These are phyloP conservation scores for Calonectris borealis DNA, from an alignment of 2,113 vertebrate genomes.

Conservation along the genomic window DNA sequence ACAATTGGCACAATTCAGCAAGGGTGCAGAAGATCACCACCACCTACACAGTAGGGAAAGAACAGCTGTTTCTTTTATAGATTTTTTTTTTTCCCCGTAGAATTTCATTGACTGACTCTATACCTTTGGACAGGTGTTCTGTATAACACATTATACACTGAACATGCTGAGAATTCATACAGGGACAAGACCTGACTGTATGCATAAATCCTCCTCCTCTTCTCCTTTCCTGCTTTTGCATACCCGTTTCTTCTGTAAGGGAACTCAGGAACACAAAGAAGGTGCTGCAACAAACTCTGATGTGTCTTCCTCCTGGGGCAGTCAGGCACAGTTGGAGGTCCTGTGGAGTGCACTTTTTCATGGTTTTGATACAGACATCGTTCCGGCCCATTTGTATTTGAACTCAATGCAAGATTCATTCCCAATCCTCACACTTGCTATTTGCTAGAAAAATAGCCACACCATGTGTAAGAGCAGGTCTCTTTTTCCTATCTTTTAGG, in stretches of 20 bases:
- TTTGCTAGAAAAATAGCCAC: not conserved
- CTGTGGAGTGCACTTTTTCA: not conserved
- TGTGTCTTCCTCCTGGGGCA: not conserved
- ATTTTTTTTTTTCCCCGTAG: not conserved
- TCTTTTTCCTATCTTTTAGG: not conserved
- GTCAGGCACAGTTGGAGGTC: not conserved
- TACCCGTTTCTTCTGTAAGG: not conserved
- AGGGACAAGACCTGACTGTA: not conserved
- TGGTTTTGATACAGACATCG: not conserved
- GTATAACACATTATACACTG: not conserved
- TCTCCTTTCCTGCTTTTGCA: not conserved
- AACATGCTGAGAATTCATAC: not conserved
- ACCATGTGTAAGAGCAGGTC: accelerated
- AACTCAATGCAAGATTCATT: not conserved
- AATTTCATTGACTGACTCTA: not conserved
- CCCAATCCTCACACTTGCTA: not conserved
- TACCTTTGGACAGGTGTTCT: not conserved
- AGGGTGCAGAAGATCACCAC: not conserved
- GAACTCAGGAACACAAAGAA: not conserved
- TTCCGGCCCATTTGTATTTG: not conserved
- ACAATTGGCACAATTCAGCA: not conserved
- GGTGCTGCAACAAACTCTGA: not conserved
- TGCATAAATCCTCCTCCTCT: not conserved
- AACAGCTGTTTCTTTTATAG: not conserved
- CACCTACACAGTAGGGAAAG: not conserved